A percentile compares a stretch with the other conserved stretches of the same genome.
Conservation (phyloP, 2,888 invertebrate genomes). For the Trissonchulus latispiculum region DNA sequence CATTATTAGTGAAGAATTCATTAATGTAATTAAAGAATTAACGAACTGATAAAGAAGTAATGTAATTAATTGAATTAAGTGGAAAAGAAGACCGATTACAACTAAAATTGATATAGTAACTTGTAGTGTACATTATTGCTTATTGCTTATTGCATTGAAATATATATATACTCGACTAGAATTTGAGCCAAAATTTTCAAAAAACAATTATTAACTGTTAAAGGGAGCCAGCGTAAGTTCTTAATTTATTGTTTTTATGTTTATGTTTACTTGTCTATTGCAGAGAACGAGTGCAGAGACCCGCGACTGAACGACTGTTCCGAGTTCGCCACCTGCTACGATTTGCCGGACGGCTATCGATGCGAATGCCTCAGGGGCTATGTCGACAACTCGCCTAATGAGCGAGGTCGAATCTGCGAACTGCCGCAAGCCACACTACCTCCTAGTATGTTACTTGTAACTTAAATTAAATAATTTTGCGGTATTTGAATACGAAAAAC, state of each 20-base stretch:
- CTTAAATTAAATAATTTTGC: no score
- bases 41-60: no score
- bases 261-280: constrained; percentile 17
- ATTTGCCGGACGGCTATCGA: constrained; percentile 28
- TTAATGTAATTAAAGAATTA: no score
- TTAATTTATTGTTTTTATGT: not conserved
- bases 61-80: no score
- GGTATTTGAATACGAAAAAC: no score
- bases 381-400: constrained; percentile 28
- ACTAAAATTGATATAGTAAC: no score
- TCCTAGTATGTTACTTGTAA: not conserved
- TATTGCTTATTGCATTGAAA: no score
- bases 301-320: constrained; percentile 41
- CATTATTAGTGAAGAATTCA: no score
- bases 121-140: no score
- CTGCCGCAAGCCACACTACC: not conserved
- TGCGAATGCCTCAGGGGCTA: constrained; percentile 36
- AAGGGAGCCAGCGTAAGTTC: not conserved
- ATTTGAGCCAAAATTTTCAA: not conserved
- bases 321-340: constrained; percentile 41
- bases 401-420: constrained; percentile 19
- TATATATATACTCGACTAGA: not conserved
- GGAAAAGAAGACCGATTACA: no score
- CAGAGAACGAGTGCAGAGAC: constrained; percentile 41
- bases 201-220: not conserved